These are phyloP conservation scores for Takifugu flavidus DNA, from an alignment of 2,113 vertebrate genomes.

Conservation along the genomic window DNA sequence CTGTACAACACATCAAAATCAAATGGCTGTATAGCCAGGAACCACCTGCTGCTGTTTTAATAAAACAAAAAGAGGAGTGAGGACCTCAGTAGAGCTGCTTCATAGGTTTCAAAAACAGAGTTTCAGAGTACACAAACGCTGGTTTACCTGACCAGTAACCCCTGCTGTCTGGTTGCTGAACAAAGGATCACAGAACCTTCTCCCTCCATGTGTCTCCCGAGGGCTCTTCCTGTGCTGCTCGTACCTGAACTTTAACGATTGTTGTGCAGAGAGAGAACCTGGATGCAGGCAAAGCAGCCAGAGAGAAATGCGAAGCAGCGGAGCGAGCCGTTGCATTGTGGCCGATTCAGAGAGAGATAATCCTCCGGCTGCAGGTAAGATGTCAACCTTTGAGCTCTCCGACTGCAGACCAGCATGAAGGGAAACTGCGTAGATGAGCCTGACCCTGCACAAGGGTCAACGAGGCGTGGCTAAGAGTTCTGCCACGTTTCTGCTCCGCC, in stretches of 20 bases:
- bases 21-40: no score
- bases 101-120: neutral
- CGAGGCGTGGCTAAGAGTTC: neutral
- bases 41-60: no score
- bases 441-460: neutral
- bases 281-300: slow-evolving; percentile 22
- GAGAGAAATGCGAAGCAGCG: neutral
- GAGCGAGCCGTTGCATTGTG: slow-evolving; percentile 14
- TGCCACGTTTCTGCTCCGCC: no score
- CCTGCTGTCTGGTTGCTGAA: slow-evolving; percentile 32
- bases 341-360: neutral
- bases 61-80: no score
- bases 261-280: slow-evolving; percentile 9
- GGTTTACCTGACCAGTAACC: slow-evolving; percentile 34
- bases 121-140: neutral
- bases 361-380: no score
- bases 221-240: slow-evolving; percentile 5
- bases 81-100: no score
- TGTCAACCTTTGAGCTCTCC: neutral
- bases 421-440: slow-evolving; percentile 1
- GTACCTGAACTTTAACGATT: neutral
- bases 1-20: no score
- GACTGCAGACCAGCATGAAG: no score
- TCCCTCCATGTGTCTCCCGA: slow-evolving; percentile 7
- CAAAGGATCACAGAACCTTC: slow-evolving; percentile 42